Evolutionary conservation across 1,140 invertebrate species (phyloP).

Genomic region (Zaprionus africanus): DNA sequence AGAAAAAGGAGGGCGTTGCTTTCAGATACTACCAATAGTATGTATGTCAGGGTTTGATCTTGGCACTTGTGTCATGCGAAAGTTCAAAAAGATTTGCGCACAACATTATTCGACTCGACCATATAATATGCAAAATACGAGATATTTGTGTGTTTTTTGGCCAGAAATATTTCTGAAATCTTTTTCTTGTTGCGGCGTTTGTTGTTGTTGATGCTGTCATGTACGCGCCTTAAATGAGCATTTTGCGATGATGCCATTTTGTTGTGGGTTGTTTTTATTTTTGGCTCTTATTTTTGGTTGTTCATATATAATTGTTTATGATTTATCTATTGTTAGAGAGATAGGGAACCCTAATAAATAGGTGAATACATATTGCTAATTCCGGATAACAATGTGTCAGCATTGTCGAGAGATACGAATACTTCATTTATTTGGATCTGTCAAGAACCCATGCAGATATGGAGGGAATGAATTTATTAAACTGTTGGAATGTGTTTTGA

Average conservation of each 20-base stretch:
- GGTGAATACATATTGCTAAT: conserved; percentile 49
- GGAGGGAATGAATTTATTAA: not conserved
- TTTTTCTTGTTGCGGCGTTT: conserved; percentile 29
- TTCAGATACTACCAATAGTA: conserved; percentile 46
- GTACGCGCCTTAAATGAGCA: conserved; percentile 79
- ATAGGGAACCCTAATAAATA: conserved; percentile 41
- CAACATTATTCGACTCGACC: conserved; percentile 44
- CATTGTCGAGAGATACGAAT: not conserved
- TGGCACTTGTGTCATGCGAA: conserved; percentile 77
- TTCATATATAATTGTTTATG: conserved; percentile 48
- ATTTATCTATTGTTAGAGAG: conserved; percentile 32
- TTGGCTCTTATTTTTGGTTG: conserved; percentile 27
- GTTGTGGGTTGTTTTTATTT: conserved; percentile 44
- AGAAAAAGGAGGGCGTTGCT: conserved; percentile 73
- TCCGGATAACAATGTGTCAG: conserved; percentile 44
- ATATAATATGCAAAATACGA: not conserved
- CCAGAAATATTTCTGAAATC: conserved; percentile 62
- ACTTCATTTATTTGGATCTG: not conserved
- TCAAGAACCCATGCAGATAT: not conserved
- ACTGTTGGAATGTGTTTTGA: not conserved
- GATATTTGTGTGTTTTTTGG: conserved; percentile 40
- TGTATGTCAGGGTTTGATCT: conserved; percentile 79
- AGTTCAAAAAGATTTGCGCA: conserved; percentile 78
- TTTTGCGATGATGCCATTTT: conserved; percentile 70
- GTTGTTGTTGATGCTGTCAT: conserved; percentile 68